These are phyloP conservation scores for Antigone vipio DNA, from an alignment of 2,113 vertebrate genomes.

Conservation along the genomic window DNA sequence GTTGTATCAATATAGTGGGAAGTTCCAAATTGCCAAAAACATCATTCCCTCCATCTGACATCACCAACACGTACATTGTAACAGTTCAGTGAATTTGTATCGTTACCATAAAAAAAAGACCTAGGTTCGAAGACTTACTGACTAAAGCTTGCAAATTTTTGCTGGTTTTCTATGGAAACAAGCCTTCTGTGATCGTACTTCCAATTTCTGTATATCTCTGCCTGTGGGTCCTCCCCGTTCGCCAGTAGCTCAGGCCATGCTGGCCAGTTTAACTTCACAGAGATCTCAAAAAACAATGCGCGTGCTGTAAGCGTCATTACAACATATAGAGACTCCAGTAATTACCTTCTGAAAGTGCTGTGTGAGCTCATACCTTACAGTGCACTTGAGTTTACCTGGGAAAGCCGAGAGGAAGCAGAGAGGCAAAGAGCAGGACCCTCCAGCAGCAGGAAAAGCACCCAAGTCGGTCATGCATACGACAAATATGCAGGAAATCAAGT, in stretches of 20 bases:
- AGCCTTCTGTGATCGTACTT: not conserved
- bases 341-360: not conserved
- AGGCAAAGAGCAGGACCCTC: not conserved
- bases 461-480: not conserved
- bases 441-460: not conserved
- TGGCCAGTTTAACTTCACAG: not conserved
- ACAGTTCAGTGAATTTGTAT: not conserved
- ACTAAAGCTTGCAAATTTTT: not conserved
- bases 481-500: conserved; percentile 13
- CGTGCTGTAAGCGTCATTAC: not conserved
- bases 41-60: not conserved
- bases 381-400: not conserved
- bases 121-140: not conserved
- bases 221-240: not conserved
- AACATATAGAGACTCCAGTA: not conserved
- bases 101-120: not conserved
- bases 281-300: not conserved
- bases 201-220: not conserved
- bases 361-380: not conserved
- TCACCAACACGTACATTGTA: not conserved
- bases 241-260: not conserved
- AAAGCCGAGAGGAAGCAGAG: not conserved
- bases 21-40: not conserved
- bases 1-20: not conserved
- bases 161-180: not conserved